Evolutionary conservation across 2,797 vertebrate species (phyloP).

Genomic region (Cuculus canorus): DNA sequence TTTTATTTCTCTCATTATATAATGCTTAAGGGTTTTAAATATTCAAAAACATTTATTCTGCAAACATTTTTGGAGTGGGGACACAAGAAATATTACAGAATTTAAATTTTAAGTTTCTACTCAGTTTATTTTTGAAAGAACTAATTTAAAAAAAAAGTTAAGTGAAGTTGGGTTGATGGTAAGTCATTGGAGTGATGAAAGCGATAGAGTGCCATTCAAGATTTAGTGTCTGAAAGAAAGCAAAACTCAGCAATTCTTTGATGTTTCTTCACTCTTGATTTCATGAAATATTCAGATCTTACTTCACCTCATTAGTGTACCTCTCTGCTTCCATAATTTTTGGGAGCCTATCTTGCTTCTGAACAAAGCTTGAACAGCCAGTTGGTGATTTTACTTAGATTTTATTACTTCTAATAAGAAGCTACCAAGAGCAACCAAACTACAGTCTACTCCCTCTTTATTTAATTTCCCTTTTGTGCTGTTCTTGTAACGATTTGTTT

Average conservation of each 20-base stretch:
- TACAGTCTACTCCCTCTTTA: background rate
- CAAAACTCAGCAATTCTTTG: background rate
- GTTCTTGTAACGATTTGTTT: background rate
- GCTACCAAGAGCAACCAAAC: background rate
- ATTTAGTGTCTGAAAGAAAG: background rate
- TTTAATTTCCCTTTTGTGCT: background rate
- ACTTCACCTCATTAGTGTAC: background rate
- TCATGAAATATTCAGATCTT: background rate
- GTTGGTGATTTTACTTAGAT: background rate
- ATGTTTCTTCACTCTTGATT: background rate
- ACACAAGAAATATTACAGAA: background rate
- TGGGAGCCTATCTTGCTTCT: background rate
- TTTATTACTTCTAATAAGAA: background rate
- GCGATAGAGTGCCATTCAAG: background rate
- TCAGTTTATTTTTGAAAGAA: background rate
- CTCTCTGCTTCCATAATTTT: background rate
- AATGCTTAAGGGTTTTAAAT: background rate
- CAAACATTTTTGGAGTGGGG: background rate
- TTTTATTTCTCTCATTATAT: background rate
- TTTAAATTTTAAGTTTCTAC: background rate
- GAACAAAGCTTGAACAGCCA: background rate
- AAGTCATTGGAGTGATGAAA: background rate
- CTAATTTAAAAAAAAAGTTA: background rate
- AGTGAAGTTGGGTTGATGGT: background rate
- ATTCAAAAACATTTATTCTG: background rate